Conservation (phyloP, 2,888 invertebrate species). For the Nasonovia ribisnigri region DNA sequence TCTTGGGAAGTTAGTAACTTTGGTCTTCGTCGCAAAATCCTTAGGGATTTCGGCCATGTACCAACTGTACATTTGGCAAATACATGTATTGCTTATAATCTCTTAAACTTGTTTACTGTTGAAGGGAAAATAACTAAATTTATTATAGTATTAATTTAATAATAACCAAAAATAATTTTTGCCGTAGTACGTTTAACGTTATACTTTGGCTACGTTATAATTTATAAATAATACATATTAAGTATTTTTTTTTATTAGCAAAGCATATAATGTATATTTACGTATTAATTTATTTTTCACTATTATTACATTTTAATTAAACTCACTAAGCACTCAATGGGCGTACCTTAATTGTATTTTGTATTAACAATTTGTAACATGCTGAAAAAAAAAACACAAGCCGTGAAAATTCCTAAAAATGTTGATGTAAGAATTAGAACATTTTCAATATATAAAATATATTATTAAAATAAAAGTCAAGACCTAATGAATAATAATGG, state of each 20-base stretch:
- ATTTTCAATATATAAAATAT: neutral
- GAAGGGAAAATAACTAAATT: neutral
- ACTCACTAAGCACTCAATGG: neutral
- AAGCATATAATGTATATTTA: neutral
- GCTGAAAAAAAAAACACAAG: neutral
- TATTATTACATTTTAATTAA: neutral
- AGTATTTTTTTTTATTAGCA: neutral
- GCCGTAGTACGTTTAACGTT: neutral
- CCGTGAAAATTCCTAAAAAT: neutral
- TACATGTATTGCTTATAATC: neutral
- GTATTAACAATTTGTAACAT: neutral
- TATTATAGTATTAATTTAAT: neutral
- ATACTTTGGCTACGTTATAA: neutral
- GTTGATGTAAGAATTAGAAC: neutral
- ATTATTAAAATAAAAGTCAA: neutral
- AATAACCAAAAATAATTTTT: neutral
- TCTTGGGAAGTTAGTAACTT: neutral
- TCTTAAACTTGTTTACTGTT: neutral
- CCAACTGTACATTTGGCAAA: neutral
- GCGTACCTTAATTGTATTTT: neutral
- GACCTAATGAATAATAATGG: neutral
- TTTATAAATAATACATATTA: neutral
- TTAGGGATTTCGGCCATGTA: neutral
- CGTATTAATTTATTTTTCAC: neutral
- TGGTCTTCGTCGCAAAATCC: conserved; percentile 13